phyloP scores from a whole-genome alignment of 2,797 vertebrate genomes.

The Nyctibius grandis region DNA sequence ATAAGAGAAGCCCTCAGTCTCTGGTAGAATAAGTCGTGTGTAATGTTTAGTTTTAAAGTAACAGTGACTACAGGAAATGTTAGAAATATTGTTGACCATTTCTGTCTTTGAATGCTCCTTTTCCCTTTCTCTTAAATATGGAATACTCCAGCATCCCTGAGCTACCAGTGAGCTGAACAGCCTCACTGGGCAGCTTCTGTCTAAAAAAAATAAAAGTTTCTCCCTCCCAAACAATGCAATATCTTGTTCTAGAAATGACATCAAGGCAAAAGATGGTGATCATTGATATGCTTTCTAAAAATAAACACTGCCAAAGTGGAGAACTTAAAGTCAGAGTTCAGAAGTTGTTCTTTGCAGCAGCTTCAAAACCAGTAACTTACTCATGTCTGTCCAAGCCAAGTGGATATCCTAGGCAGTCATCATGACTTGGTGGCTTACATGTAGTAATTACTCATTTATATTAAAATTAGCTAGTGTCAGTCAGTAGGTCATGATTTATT shows the following conservation, averaged over 20 bases:
- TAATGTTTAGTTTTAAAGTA: constrained; percentile 4
- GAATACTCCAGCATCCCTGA: background rate
- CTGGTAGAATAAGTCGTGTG: background rate
- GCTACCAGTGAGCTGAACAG: background rate
- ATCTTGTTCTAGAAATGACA: constrained; percentile 10
- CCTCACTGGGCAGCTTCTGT: background rate
- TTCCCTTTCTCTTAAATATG: background rate
- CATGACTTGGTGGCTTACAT: background rate
- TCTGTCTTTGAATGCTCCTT: background rate
- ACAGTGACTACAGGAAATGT: background rate
- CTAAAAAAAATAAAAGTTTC: background rate
- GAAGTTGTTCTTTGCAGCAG: background rate
- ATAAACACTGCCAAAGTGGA: background rate
- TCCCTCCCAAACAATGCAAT: background rate
- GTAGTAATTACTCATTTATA: background rate
- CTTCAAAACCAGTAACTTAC: background rate
- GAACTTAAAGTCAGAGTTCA: constrained; percentile 1
- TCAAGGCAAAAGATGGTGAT: background rate
- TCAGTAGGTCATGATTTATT: background rate
- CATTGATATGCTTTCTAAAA: constrained; percentile 32
- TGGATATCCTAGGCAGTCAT: background rate
- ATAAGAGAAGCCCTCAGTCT: constrained; percentile 16
- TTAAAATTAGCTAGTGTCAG: background rate
- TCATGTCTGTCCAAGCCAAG: background rate
- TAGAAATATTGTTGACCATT: background rate